Conservation (phyloP, 2,113 vertebrate genomes). For the Cephalopterus ornatus region DNA sequence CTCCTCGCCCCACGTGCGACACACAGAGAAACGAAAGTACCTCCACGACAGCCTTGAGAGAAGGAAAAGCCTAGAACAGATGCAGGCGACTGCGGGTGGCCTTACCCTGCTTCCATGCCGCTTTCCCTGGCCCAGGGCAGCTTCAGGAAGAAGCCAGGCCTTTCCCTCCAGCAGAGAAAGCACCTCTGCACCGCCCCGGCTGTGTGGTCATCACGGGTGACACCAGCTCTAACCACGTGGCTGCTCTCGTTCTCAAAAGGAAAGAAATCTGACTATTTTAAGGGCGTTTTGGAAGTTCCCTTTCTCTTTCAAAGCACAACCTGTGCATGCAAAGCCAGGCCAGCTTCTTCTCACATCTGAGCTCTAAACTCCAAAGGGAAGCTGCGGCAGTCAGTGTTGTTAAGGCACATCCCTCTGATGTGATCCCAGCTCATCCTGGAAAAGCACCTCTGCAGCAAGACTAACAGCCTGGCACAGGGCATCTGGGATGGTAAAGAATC, state of each 20-base stretch:
- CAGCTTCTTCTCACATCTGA: accelerated
- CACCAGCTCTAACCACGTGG: constrained; percentile 43
- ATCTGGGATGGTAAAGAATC: background rate
- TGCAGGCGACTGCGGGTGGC: background rate
- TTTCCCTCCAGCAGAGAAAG: background rate
- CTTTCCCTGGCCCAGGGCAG: background rate
- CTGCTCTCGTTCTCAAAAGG: background rate
- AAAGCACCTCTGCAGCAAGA: background rate
- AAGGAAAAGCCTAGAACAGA: background rate
- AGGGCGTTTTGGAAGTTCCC: constrained; percentile 56
- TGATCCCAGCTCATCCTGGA: background rate
- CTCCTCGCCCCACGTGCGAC: background rate
- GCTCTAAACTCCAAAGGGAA: background rate
- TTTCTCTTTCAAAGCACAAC: constrained; percentile 22
- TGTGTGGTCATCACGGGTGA: constrained; percentile 34
- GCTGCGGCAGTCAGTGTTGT: accelerated
- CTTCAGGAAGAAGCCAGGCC: background rate
- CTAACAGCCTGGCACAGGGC: background rate
- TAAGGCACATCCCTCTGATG: background rate
- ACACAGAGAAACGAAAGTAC: background rate
- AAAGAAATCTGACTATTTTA: constrained; percentile 37
- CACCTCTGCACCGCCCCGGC: background rate
- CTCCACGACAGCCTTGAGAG: background rate
- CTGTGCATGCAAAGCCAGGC: background rate
- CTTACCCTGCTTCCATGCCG: constrained; percentile 52